Conservation (phyloP, 2,888 invertebrate species). For the Coelinius sp. region DNA sequence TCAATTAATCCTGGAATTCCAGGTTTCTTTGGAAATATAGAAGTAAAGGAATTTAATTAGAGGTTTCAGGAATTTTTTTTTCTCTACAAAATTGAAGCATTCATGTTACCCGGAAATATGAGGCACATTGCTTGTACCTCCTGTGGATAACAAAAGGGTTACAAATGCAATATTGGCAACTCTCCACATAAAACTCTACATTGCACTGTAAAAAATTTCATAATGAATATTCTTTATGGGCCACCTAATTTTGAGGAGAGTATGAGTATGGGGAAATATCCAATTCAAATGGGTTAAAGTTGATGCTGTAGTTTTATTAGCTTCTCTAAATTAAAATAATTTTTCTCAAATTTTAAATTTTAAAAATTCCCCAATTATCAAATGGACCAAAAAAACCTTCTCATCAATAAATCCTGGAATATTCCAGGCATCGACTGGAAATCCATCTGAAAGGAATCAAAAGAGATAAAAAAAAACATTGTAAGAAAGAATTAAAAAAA, state of each 20-base stretch:
- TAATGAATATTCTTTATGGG: background rate
- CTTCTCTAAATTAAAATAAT: too few relatives aligned
- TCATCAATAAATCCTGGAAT: background rate
- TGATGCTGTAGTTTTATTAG: conserved; percentile 1
- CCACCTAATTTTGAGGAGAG: background rate
- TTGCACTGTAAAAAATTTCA: background rate
- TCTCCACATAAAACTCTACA: conserved; percentile 12
- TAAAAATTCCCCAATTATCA: background rate
- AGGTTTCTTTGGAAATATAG: too few relatives aligned
- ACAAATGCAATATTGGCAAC: conserved; percentile 11
- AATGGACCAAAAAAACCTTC: background rate
- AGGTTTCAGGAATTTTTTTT: background rate
- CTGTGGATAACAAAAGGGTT: background rate
- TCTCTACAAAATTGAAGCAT: background rate
- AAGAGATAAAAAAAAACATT: background rate
- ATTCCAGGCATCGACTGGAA: background rate
- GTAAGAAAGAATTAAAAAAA: background rate
- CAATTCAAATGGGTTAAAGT: conserved; percentile 8
- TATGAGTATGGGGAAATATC: background rate
- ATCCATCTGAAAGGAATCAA: background rate
- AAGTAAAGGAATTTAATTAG: background rate
- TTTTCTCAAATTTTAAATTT: background rate
- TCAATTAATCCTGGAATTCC: too few relatives aligned
- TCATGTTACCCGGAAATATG: background rate
- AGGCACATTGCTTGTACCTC: background rate